Base-by-base conservation (phyloP, 2,888 invertebrate genomes). In the Pristionchus arcanus region DNA sequence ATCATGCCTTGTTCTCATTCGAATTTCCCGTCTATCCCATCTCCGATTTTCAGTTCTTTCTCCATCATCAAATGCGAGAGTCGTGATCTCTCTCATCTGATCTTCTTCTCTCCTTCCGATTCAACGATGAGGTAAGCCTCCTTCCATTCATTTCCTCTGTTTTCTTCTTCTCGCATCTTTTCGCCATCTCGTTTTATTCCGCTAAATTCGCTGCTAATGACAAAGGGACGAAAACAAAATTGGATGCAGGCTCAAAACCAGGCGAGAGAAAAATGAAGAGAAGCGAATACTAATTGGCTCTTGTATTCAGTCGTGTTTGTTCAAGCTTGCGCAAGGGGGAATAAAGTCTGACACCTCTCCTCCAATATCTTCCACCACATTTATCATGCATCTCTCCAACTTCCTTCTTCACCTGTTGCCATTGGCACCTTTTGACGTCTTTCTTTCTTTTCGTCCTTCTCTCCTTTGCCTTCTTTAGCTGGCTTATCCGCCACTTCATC, bases 71-170 rank as follows among this genome's bases (percentile, higher is more conserved):
- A 77, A 77, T 77, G 77, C 77, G 77, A 34, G 77, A 42, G 21
- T 77, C 77, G 25, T 77, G 77, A 49, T 77, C 25, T 37, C 42
- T 25, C 59, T 2, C 25, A 21, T 21, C 34, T 15, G 13, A 13
- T 49, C 42, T 34, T 68, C 34, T 71, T 28, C 66, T 66, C 71
- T 25, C n/a, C 15, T 1, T 49, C 31, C 25, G 16, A 77, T 77
- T 74, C 34, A 15, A 77, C 25, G 42, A 77, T 77, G 77, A 77
- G 77, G 77, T 77, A n/a, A 37, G 74, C 49, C 25, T 77, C n/a
- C 42, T 34, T 74, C 25, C 77, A 77, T 77, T 77, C 77, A 77
- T 77, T 63, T 77, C 42, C 77, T 77, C 77, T 77, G 37, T 77
- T 77, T 77, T 77, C 77, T 77, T 19, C 77, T 77, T 42, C n/a